These are phyloP conservation scores for Eufriesea mexicana DNA, from an alignment of 1,140 invertebrate genomes.

Conservation along the genomic window DNA sequence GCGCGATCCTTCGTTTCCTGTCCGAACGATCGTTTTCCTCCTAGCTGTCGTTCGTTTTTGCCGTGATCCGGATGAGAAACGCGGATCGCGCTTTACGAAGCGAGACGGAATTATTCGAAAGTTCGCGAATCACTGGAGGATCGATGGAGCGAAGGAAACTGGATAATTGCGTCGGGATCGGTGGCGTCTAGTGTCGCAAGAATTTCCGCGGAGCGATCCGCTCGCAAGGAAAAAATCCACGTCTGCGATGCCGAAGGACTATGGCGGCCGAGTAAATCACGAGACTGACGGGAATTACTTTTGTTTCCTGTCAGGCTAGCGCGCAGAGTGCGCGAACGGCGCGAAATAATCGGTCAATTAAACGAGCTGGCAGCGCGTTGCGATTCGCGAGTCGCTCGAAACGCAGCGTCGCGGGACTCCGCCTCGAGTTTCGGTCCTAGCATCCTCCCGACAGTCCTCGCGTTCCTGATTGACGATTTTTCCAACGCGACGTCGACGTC, in stretches of 20 bases:
- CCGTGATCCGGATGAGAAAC: neutral
- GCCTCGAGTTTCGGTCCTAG: neutral
- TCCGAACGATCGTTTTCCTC: conserved; percentile 30
- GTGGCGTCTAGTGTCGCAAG: neutral
- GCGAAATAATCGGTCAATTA: conserved; percentile 56
- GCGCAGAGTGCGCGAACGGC: conserved; percentile 9
- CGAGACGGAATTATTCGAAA: neutral
- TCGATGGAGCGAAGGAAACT: neutral
- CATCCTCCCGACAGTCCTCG: conserved; percentile 7
- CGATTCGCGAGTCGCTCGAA: conserved; percentile 32
- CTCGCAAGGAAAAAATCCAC: neutral
- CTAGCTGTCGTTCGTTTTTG: neutral
- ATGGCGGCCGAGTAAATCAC: neutral
- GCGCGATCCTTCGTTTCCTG: conserved; percentile 15
- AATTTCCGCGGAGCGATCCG: neutral
- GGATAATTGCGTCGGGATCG: neutral
- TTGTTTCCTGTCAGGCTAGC: conserved; percentile 8
- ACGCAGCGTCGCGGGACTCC: neutral
- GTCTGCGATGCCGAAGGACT: neutral
- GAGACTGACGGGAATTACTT: neutral
- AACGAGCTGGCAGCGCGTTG: conserved; percentile 18
- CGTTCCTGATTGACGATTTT: conserved; percentile 39
- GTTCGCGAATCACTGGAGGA: neutral
- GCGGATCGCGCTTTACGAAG: neutral
- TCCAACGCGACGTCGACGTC: no score